A percentile compares a stretch with the other conserved stretches of the same genome.
Evolutionary conservation across 2,113 vertebrate species (phyloP).

Genomic region (Rhombomys opimus): DNA sequence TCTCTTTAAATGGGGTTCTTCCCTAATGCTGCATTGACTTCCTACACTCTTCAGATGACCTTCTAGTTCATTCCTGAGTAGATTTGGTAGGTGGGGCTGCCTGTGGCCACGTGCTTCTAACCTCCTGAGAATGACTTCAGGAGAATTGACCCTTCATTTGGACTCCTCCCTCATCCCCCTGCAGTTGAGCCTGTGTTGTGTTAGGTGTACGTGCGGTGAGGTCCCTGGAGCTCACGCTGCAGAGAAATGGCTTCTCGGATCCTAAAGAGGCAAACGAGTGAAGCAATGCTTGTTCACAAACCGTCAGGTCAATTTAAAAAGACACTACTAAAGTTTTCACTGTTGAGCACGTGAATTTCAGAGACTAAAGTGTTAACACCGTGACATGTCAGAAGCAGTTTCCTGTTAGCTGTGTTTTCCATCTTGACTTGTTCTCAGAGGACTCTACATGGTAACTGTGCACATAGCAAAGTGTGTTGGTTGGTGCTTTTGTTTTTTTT

Average conservation of each 20-base stretch:
- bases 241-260: not conserved
- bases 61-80: not conserved
- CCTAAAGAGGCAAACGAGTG: slow-evolving; percentile 17
- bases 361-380: not conserved
- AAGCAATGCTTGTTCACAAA: slow-evolving; percentile 14
- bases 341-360: not conserved
- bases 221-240: not conserved
- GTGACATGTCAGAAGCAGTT: not conserved
- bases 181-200: not conserved
- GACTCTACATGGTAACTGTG: slow-evolving; percentile 4
- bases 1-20: not conserved
- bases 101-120: not conserved
- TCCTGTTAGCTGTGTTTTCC: slow-evolving; percentile 39
- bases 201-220: not conserved
- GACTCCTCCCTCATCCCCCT: not conserved
- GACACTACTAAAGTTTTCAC: not conserved
- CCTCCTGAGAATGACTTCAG: not conserved
- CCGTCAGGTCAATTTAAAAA: not conserved
- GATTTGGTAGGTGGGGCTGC: too few relatives aligned
- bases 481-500: not conserved
- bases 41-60: not conserved
- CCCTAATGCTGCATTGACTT: not conserved
- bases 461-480: not conserved
- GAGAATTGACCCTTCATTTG: not conserved
- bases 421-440: not conserved